Base-by-base conservation (phyloP, 1,140 invertebrate genomes). In the Steinernema khuongi region DNA sequence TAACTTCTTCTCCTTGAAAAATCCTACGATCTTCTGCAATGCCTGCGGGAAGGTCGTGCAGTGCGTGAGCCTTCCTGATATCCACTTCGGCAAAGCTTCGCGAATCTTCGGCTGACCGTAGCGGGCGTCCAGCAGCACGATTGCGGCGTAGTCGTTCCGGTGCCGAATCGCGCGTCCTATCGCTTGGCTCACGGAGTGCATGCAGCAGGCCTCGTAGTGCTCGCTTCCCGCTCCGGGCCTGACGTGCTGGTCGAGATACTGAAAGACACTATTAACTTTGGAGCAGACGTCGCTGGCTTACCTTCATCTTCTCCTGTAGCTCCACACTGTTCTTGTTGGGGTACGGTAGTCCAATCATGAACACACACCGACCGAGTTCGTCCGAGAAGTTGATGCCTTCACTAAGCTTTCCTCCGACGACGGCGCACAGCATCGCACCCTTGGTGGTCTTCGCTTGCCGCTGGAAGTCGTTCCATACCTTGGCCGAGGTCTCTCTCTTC, bases 161-260 rank as follows among this genome's bases (percentile, higher is more conserved):
- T 98, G 96, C 36, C 96, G 89, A 36, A 98, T 93, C 0, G 94
- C 93, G 80, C 96, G 86, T 50, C 87, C 96, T 82, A 99, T 97
- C 72, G 93, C 96, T 83, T 99, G 96, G 87, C 97, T 98, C 0
- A 98, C 94, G 31, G 94, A 92, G 88, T 97, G 97, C 90, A 97
- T 94, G 85, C 96, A 97, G 1, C 94, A 86, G 86, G 93, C 94
- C 86, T 97, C 93, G 86, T 97, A 97, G 81, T 87, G 82, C 26
- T 90, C 91, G 88, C 91, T 85, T 71, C 79, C 73, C 67, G 79
- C 81, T 68, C 68, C 69, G 1, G 74, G n/a, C 22, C 50, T 14
- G 28, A 72, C 72, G 32, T 68, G 44, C 22, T 31, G 41, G 28
- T 77, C 71, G 1, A 78, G 73, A 41, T 74, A 79, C 77, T 78